phyloP scores from a whole-genome alignment of 1,140 invertebrate genomes.

The Drosophila bipectinata region DNA sequence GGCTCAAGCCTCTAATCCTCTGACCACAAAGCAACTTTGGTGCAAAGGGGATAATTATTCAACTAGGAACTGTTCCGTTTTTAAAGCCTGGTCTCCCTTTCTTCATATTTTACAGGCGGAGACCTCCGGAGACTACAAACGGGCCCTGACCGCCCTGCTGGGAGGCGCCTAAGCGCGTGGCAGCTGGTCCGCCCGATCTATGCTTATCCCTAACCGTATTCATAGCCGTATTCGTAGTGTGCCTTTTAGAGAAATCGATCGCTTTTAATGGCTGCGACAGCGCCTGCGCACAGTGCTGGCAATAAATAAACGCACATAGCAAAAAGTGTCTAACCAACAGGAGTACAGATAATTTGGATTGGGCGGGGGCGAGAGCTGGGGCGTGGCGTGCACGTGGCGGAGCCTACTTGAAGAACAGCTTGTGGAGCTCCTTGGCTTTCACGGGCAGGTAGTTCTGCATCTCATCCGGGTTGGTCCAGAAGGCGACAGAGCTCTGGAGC shows the following conservation, averaged over 20 bases:
- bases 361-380: neutral
- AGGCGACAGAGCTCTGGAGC: slow-evolving; percentile 83
- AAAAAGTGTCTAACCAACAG: slow-evolving; percentile 12
- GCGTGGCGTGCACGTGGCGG: neutral
- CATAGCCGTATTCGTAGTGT: slow-evolving; percentile 50
- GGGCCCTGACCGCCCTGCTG: slow-evolving; percentile 87
- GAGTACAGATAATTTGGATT: slow-evolving; percentile 7
- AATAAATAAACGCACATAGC: slow-evolving; percentile 57
- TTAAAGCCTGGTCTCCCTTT: neutral
- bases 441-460: slow-evolving; percentile 85
- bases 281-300: slow-evolving; percentile 53
- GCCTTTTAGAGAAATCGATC: slow-evolving; percentile 44
- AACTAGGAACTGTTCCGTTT: neutral
- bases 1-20: neutral
- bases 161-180: slow-evolving; percentile 66
- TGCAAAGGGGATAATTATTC: slow-evolving; percentile 8
- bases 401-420: slow-evolving; percentile 83
- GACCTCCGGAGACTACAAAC: slow-evolving; percentile 90
- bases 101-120: slow-evolving; percentile 86
- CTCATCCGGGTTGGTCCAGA: slow-evolving; percentile 86
- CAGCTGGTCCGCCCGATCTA: slow-evolving; percentile 5
- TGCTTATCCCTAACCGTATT: slow-evolving; percentile 20
- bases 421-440: slow-evolving; percentile 83
- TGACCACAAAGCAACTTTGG: slow-evolving; percentile 8
- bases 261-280: slow-evolving; percentile 59